Evolutionary conservation across 2,113 vertebrate species (phyloP), one percentile per base, ranked within the genome.

Genomic region (Otocyon megalotis): DNA sequence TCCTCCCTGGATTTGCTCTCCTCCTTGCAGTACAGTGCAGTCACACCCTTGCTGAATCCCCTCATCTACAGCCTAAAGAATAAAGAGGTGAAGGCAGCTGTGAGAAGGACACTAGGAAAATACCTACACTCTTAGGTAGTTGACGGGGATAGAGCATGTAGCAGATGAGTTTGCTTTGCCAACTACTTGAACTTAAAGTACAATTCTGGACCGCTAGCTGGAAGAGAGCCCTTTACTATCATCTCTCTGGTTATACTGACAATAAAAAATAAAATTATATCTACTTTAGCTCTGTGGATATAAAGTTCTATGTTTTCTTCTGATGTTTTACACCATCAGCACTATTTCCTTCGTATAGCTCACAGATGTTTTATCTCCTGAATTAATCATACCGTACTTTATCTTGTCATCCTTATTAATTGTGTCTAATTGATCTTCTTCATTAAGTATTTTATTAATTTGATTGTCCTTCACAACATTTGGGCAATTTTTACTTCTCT

Each of bases 51-150:
- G 96, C 37, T 98, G 56, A 98, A 97, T 11, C 97, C 97, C 82
- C 82, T 98, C 86, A 96, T 98, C 72, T 97, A 98, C 10, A 98
- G 96, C 37, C 84, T 98, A 2, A 95, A 97, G n/a, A 98, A 98
- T 74, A 54, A 83, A 72, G 88, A 97, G 35, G 94, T 98, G 9
- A 97, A 97, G 69, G 43, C 35, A 0, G 97, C 94, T 56, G 24
- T 94, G 93, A 93, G 26, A 80, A 77, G 89, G 74, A 93, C 63
- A 0, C 19, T 84, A 10, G 71, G 16, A 20, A 93, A 89, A 72
- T 30, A 63, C 3, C 50, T 95, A 5, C 81, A 84, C 63, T 58
- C 50, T 48, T 56, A 90, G 71, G 88, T 60, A 69, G 16, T 30
- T 48, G 77, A 76, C 48, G 32, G 24, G 35, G 56, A n/a, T 13